phyloP scores from a whole-genome alignment of 2,888 invertebrate species.

The Drosophila stalkeri region DNA sequence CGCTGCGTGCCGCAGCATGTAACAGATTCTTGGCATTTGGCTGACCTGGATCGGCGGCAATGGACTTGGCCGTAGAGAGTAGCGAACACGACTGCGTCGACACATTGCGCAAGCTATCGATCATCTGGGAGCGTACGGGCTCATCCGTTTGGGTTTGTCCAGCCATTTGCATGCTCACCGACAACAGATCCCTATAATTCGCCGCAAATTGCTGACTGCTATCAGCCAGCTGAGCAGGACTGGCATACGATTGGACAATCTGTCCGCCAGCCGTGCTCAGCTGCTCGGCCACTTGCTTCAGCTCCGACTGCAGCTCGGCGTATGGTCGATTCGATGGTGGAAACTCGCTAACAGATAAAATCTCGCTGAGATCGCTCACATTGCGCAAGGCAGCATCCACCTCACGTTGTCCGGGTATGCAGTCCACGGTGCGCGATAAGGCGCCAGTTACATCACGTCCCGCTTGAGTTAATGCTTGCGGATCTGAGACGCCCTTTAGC shows the following conservation, averaged over 20 bases:
- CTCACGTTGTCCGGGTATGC: slow-evolving; percentile 96
- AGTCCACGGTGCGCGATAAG: slow-evolving; percentile 89
- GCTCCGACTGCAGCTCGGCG: slow-evolving; percentile 93
- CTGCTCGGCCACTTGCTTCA: slow-evolving; percentile 93
- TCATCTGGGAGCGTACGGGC: slow-evolving; percentile 92
- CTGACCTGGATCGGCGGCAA: slow-evolving; percentile 94
- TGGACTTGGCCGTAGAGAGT: slow-evolving; percentile 94
- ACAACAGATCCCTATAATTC: slow-evolving; percentile 91
- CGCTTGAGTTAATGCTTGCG: slow-evolving; percentile 88
- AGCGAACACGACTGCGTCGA: slow-evolving; percentile 94
- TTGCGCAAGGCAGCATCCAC: slow-evolving; percentile 95
- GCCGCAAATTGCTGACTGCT: slow-evolving; percentile 92
- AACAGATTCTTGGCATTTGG: slow-evolving; percentile 96
- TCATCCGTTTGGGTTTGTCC: slow-evolving; percentile 91
- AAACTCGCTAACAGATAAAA: slow-evolving; percentile 90
- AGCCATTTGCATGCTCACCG: slow-evolving; percentile 93
- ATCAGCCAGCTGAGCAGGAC: slow-evolving; percentile 89
- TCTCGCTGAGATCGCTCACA: slow-evolving; percentile 91
- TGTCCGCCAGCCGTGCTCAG: slow-evolving; percentile 93
- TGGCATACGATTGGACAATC: slow-evolving; percentile 91
- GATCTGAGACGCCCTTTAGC: slow-evolving; percentile 83
- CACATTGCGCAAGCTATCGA: slow-evolving; percentile 94
- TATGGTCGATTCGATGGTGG: slow-evolving; percentile 91
- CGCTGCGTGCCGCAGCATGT: slow-evolving; percentile 94
- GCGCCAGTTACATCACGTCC: slow-evolving; percentile 90